A percentile compares a stretch with the other conserved stretches of the same genome.
Conservation (phyloP, 2,113 vertebrate species). For the Prochilodus magdalenae region DNA sequence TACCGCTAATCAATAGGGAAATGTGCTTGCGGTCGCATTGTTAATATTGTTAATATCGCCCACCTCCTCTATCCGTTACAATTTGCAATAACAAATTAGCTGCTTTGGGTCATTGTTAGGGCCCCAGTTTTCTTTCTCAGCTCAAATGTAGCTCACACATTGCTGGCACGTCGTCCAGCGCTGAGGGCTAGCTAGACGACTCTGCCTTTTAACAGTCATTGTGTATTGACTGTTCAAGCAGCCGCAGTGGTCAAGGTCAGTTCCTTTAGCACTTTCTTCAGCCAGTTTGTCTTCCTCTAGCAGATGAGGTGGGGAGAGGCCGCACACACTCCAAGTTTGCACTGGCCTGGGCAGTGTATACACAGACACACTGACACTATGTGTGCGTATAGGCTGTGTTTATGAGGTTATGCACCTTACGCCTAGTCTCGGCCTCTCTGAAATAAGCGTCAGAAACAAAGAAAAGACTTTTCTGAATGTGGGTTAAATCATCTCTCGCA, state of each 20-base stretch:
- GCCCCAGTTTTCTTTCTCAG: neutral
- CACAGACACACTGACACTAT: conserved; percentile 9
- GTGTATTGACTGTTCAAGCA: conserved; percentile 54
- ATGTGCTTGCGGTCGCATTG: neutral
- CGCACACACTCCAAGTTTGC: conserved; percentile 42
- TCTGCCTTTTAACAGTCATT: conserved; percentile 36
- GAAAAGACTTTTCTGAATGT: neutral
- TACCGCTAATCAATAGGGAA: neutral
- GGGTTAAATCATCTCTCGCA: neutral
- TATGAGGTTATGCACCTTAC: neutral
- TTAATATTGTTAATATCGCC: neutral
- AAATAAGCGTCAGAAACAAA: conserved; percentile 5
- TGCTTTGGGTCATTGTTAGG: conserved; percentile 13
- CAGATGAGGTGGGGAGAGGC: conserved; percentile 39
- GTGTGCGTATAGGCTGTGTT: neutral
- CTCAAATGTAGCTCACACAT: conserved; percentile 32
- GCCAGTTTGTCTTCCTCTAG: conserved; percentile 41
- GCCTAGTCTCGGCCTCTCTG: neutral
- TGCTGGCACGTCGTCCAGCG: conserved; percentile 9
- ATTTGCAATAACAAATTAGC: neutral
- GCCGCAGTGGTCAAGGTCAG: conserved; percentile 49
- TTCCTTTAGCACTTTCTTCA: conserved; percentile 52
- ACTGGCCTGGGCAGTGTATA: conserved; percentile 34
- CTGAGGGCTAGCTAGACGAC: conserved; percentile 4
- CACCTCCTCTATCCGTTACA: neutral